Evolutionary conservation across 1,140 invertebrate species (phyloP), one percentile per base, ranked within the genome.

Genomic region (Hypothenemus hampei): DNA sequence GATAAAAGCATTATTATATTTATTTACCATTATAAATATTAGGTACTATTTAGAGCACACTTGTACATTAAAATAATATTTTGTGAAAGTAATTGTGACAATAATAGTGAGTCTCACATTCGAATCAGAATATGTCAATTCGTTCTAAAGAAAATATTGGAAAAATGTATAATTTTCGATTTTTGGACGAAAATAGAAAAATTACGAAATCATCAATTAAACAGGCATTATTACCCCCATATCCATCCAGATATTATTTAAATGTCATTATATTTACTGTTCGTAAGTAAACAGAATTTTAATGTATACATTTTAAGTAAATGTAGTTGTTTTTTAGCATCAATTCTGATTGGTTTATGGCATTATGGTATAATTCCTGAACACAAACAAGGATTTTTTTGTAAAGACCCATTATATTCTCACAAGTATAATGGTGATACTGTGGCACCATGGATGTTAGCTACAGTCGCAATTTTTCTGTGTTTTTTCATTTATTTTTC

Each of bases 321-420:
- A 37, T 11, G 11, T n/a, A n/a, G n/a, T n/a, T n/a, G 13, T 1
- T 31, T 31, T 21, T 22, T 47, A 29, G 40, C 29, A 26, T 19
- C 57, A 23, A 36, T 52, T n/a, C 8, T 46, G 15, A 11, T 58
- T n/a, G 36, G 52, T 20, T 23, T 79, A n/a, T 63, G 79, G 36
- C 76, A 81, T 57, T 69, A 72, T 13, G 75, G 73, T 13, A 20
- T 72, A 0, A 20, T 80, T 0, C 79, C 79, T 0, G 68, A 71
- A 5, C 68, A 72, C 10, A 67, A 70, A 39, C 60, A 74, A 3
- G 81, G 81, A 3, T 84, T 82, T 58, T 74, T 71, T 18, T 84
- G 82, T 62, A 78, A 81, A 36, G 82, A 84, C 60, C 80, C 79
- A 1, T 76, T 77, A 36, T 73, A 83, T 16, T 79, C 77, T 0